A percentile compares a stretch with the other conserved stretches of the same genome.
Evolutionary conservation across 1,140 invertebrate species (phyloP).

Genomic region (Drosophila sproati): DNA sequence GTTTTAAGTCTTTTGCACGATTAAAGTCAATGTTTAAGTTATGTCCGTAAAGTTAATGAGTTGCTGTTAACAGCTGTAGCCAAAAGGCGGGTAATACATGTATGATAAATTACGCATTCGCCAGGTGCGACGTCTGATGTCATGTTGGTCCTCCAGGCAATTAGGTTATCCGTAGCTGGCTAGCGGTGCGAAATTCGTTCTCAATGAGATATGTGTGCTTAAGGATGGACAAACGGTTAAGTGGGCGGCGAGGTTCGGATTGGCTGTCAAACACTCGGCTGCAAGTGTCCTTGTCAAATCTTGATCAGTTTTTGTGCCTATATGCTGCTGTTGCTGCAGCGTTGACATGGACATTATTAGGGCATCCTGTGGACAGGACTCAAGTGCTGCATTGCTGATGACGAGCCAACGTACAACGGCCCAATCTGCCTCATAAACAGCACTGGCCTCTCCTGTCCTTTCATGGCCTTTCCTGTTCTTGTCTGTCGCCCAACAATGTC

Average conservation of each 20-base stretch:
- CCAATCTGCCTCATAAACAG: slow-evolving; percentile 43
- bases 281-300: slow-evolving; percentile 54
- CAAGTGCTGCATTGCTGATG: slow-evolving; percentile 43
- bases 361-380: slow-evolving; percentile 24
- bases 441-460: neutral
- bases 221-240: neutral
- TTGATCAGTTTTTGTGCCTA: slow-evolving; percentile 33
- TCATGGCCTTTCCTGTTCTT: neutral
- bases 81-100: slow-evolving; percentile 1
- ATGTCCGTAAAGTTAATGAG: slow-evolving; percentile 44
- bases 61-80: slow-evolving; percentile 18
- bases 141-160: slow-evolving; percentile 30
- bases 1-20: slow-evolving; percentile 21
- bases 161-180: slow-evolving; percentile 28
- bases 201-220: slow-evolving; percentile 16
- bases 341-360: slow-evolving; percentile 44
- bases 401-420: slow-evolving; percentile 5
- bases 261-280: slow-evolving; percentile 36
- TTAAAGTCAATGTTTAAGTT: slow-evolving; percentile 9
- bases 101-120: slow-evolving; percentile 51
- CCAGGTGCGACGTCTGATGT: slow-evolving; percentile 25
- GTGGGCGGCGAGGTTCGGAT: too few relatives aligned
- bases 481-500: slow-evolving; percentile 55
- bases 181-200: slow-evolving; percentile 6
- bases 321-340: slow-evolving; percentile 13